Evolutionary conservation across 2,888 invertebrate species (phyloP).

Genomic region (Drosophila rellima): DNA sequence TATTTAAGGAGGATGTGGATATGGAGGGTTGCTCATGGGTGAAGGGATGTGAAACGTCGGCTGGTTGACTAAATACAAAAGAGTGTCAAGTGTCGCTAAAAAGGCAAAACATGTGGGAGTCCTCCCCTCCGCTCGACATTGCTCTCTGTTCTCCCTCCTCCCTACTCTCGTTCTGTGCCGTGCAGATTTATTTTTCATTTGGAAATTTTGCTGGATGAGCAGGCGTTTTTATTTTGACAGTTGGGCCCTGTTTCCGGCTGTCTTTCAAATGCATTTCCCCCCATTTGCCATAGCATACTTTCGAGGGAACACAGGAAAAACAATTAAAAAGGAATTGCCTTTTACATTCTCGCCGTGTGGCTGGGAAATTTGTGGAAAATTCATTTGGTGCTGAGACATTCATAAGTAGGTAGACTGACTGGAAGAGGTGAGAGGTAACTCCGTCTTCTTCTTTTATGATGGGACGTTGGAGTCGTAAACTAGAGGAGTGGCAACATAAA

Average conservation of each 20-base stretch:
- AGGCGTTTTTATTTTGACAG: conserved; percentile 78
- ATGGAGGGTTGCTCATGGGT: conserved; percentile 36
- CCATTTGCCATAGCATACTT: conserved; percentile 31
- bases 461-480: conserved; percentile 38
- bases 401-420: neutral
- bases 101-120: conserved; percentile 68
- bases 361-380: conserved; percentile 39
- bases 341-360: conserved; percentile 36
- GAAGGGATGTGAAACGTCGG: conserved; percentile 55
- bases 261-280: conserved; percentile 20
- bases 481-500: conserved; percentile 41
- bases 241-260: conserved; percentile 39
- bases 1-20: conserved; percentile 6
- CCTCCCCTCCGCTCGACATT: neutral
- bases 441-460: conserved; percentile 22
- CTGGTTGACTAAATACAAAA: conserved; percentile 75
- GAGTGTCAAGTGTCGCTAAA: conserved; percentile 81
- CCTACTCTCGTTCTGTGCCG: neutral
- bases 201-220: conserved; percentile 64
- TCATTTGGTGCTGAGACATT: conserved; percentile 17
- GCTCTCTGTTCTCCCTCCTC: neutral
- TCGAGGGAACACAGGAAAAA: conserved; percentile 47
- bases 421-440: conserved; percentile 22
- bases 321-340: conserved; percentile 78
- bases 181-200: conserved; percentile 65